Evolutionary conservation across 2,888 invertebrate species (phyloP), one percentile per base, ranked within the genome.

Genomic region (Ceratothoa steindachneri): DNA sequence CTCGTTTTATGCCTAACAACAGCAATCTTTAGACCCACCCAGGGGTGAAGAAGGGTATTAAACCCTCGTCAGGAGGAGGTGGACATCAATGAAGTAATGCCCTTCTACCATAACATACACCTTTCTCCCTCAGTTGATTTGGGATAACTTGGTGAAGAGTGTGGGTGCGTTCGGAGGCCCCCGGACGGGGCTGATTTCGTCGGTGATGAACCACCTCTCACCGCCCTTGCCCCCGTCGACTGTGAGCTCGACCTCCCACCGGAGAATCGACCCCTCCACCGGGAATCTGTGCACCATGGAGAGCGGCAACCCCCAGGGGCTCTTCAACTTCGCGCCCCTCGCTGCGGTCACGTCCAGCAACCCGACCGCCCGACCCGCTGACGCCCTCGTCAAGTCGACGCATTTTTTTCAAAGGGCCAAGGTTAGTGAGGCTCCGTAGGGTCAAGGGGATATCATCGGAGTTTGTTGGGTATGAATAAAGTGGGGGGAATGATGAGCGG

Each of bases 291-390:
- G 30, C 64, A 60, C 70, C 4, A 30, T 70, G 30, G 70, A 30
- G 31, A 64, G 64, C n/a, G 30, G 55, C 60, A 52, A 81, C 52
- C 81, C 82, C 15, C 91, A 93, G 82, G 92, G 92, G 1, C 85
- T 95, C 22, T 88, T 93, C 67, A 96, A 96, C 84, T 95, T 95
- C 83, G 95, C 95, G 1, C 95, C 95, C 0, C 88, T 93, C 41
- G 94, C 93, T 73, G 88, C 89, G 0, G 91, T 93, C 75, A 88
- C 90, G 22, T 92, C 92, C 82, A 89, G 90, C 81, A 92, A 91
- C 85, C 91, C 92, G 1, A 92, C 93, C 2, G 93, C 94, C 5
- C 93, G 94, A 83, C 90, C 94, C 0, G 92, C 95, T 0, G 94
- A 95, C 84, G 91, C 93, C 76, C 87, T 97, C 51, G 91, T 97